These are phyloP conservation scores for Patagioenas fasciata DNA, from an alignment of 2,113 vertebrate genomes.

Conservation along the genomic window DNA sequence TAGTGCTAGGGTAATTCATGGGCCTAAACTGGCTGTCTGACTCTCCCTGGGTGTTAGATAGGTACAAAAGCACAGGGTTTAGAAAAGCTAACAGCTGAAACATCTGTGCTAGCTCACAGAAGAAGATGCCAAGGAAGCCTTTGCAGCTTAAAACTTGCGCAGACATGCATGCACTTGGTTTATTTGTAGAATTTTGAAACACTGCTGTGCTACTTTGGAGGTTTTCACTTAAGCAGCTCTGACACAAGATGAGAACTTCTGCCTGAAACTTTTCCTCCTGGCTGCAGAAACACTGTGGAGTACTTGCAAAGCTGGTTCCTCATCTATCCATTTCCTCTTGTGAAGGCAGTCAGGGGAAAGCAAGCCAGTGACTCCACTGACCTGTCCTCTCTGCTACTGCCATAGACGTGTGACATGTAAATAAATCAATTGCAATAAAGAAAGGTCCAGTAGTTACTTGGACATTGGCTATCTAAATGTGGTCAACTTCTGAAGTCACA, in stretches of 20 bases:
- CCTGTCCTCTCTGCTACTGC: not conserved
- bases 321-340: not conserved
- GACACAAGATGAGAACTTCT: not conserved
- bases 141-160: not conserved
- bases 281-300: not conserved
- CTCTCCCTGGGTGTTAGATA: not conserved
- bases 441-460: not conserved
- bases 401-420: not conserved
- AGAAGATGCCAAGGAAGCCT: not conserved
- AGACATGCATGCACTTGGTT: not conserved
- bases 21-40: not conserved
- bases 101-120: not conserved
- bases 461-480: not conserved
- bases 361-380: not conserved
- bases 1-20: not conserved
- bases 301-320: fast-evolving
- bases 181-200: not conserved
- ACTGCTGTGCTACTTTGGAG: not conserved
- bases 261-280: not conserved
- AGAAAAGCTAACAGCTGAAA: not conserved
- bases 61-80: not conserved
- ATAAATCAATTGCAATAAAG: not conserved
- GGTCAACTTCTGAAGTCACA: not conserved
- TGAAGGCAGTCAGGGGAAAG: not conserved
- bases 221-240: not conserved